phyloP scores from a whole-genome alignment of 1,140 invertebrate species.

The Neodiprion pinetum region DNA sequence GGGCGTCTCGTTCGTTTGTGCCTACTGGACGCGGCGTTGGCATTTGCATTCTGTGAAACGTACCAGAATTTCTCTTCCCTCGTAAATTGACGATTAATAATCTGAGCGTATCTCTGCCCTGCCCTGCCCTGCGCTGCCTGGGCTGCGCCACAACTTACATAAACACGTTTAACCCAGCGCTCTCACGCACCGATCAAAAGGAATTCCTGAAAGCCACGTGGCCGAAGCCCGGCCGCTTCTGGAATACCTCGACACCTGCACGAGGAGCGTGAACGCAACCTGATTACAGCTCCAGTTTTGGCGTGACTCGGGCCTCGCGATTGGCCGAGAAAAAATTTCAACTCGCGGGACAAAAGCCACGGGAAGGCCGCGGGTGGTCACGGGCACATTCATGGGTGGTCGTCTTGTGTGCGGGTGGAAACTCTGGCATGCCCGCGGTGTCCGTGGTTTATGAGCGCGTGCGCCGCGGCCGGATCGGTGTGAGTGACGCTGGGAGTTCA shows the following conservation, averaged over 20 bases:
- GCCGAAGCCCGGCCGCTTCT: no score
- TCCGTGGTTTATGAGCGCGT: conserved; percentile 50
- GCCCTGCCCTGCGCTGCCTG: background rate
- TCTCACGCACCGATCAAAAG: no score
- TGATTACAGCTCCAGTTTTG: no score
- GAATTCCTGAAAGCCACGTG: no score
- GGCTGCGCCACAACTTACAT: no score
- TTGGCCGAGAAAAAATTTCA: no score
- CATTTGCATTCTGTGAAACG: conserved; percentile 1
- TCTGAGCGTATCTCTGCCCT: background rate
- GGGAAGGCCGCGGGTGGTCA: background rate
- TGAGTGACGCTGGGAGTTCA: background rate
- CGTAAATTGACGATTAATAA: conserved; percentile 3
- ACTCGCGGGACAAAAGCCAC: background rate
- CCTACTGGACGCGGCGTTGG: background rate
- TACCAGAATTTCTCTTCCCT: background rate
- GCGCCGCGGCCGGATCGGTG: conserved; percentile 7
- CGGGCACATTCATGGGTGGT: conserved; percentile 40
- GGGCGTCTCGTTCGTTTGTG: no score
- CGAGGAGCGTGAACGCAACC: no score
- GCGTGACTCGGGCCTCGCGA: no score
- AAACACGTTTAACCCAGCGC: no score
- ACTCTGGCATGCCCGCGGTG: conserved; percentile 48
- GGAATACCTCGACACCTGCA: no score
- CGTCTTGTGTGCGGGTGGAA: conserved; percentile 34